Evolutionary conservation across 1,140 invertebrate genomes (phyloP).

Genomic region (Samia ricini): DNA sequence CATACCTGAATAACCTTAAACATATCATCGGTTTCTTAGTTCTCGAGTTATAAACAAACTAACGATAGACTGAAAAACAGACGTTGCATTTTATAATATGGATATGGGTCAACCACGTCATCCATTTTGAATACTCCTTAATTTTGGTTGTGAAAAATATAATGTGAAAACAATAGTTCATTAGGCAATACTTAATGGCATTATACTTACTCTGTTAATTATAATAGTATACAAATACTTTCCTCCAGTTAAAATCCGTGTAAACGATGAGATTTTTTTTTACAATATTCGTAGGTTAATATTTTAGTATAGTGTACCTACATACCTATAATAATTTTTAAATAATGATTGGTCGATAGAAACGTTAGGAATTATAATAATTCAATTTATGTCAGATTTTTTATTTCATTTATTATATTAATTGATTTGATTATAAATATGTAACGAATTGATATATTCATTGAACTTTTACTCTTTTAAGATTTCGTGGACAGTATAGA

Average conservation of each 20-base stretch:
- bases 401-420: neutral
- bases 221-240: neutral
- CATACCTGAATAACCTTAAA: no score
- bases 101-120: no score
- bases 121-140: neutral
- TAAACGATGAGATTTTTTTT: neutral
- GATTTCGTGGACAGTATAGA: no score
- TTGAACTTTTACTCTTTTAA: no score
- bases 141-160: neutral
- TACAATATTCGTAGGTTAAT: slow-evolving; percentile 4
- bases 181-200: neutral
- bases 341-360: neutral
- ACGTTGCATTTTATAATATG: no score
- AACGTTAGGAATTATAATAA: neutral
- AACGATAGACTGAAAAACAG: no score
- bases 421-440: neutral
- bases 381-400: neutral
- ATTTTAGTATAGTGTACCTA: no score
- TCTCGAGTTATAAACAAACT: no score
- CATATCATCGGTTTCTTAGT: no score
- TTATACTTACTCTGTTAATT: neutral
- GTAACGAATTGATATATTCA: no score
- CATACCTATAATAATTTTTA: neutral
- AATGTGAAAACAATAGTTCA: neutral
- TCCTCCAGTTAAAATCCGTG: neutral